Base-by-base conservation (phyloP, 2,797 vertebrate genomes). In the Tapirus indicus region DNA sequence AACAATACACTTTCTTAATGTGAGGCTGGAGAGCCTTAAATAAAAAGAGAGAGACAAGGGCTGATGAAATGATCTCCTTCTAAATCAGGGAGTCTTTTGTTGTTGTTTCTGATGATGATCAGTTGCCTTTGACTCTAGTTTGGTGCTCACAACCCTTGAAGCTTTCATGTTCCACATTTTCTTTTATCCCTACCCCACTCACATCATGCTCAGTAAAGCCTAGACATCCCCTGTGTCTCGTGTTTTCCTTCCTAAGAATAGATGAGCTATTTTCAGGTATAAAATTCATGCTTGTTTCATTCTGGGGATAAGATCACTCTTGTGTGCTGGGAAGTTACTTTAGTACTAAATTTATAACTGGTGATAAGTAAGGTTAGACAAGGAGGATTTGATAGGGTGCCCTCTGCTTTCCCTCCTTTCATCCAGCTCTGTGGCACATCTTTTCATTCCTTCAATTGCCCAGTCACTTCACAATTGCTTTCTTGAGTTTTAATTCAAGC, bases 171-270 rank as follows among this genome's bases (percentile, higher is more conserved):
- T 56, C 52, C 56, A 38, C 3, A 0, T 68, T 44, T 52, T 25
- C 12, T 52, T 16, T 52, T 3, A 21, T 38, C 13, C 2, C 18
- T 7, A 3, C 41, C 20, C 13, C 1, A 3, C 14, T 10, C 10
- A 6, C 0, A 13, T 20, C 49, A 2, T 16, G 18, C 66, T 23
- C 47, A 38, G 20, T 0, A 8, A 14, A 21, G 29, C 9, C 6
- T 0, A 17, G 44, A 29, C 10, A 3, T 2, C 0, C 0, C 3
- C 25, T 35, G 49, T 11, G 0, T 27, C 8, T 78, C 49, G 7
- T 2, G 2, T 1, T 56, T 49, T 41, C 66, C 74, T 35, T 38
- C 27, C 7, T 1, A 1, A 7, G 16, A 5, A 20, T 2, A 14
- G 85, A 35, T 0, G 44, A 49, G n/a, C 3, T 0, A 14, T 12